These are phyloP conservation scores for Platyrinchus mystaceus DNA, from an alignment of 2,797 vertebrate genomes.

Conservation along the genomic window DNA sequence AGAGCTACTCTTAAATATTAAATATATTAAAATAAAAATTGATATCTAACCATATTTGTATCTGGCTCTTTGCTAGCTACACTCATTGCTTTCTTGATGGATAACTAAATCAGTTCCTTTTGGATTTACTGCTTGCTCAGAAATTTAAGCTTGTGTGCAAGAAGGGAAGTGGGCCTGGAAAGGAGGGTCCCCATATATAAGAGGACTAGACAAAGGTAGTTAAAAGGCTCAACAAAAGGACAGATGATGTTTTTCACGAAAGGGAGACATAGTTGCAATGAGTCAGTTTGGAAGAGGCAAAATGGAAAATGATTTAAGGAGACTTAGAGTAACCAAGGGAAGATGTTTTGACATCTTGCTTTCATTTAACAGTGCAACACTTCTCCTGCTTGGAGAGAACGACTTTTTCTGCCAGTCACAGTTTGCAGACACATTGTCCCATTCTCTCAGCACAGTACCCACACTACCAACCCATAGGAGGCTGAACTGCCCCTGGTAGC, in stretches of 20 bases:
- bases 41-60: not conserved
- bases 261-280: not conserved
- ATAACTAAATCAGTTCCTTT: not conserved
- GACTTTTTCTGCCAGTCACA: not conserved
- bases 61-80: not conserved
- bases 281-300: not conserved
- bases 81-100: too few species aligned
- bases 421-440: not conserved
- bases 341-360: not conserved
- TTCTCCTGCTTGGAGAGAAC: not conserved
- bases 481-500: not conserved
- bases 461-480: not conserved
- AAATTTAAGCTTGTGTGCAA: rapidly evolving
- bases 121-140: not conserved
- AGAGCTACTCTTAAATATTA: not conserved
- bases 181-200: not conserved
- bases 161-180: not conserved
- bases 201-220: not conserved
- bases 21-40: not conserved
- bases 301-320: not conserved
- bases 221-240: not conserved
- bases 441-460: not conserved
- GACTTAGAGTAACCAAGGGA: not conserved
- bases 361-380: not conserved
- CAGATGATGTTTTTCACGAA: not conserved